Evolutionary conservation across 2,113 vertebrate genomes (phyloP).

Genomic region (Chaetodon trifascialis): DNA sequence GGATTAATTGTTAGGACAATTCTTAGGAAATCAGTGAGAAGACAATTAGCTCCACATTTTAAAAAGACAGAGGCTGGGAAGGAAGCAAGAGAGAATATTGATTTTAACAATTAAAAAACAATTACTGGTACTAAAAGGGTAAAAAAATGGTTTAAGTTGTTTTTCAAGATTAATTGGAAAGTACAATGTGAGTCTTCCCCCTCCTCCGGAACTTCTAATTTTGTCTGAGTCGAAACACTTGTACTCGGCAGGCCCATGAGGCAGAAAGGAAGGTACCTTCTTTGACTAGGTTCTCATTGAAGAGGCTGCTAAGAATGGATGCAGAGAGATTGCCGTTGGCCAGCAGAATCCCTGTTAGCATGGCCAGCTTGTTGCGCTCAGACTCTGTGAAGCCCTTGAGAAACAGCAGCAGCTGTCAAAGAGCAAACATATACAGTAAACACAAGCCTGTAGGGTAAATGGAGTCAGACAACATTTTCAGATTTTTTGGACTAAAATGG

Average conservation of each 20-base stretch:
- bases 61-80: not conserved
- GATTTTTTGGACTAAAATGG: not conserved
- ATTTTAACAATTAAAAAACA: not conserved
- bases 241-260: rapidly evolving
- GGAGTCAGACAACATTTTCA: not conserved
- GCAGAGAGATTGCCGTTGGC: constrained; percentile 94
- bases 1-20: too few relatives aligned
- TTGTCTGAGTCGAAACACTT: not conserved
- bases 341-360: constrained; percentile 96
- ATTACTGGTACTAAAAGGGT: not conserved
- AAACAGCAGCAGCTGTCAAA: constrained; percentile 93
- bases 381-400: constrained; percentile 98
- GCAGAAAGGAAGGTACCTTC: constrained; percentile 86
- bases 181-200: not conserved
- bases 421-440: constrained; percentile 34
- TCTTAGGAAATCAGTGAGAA: not conserved
- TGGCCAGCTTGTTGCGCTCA: constrained; percentile 97
- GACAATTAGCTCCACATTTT: not conserved
- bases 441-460: constrained; percentile 23
- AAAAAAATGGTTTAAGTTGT: not conserved
- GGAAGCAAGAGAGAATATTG: not conserved
- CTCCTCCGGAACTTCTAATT: not conserved
- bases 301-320: constrained; percentile 96
- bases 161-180: not conserved
- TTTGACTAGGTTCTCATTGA: constrained; percentile 98